A percentile compares a stretch with the other conserved stretches of the same genome.
These are phyloP conservation scores for Lamellibrachia columna DNA, from an alignment of 2,888 invertebrate species.

Conservation along the genomic window DNA sequence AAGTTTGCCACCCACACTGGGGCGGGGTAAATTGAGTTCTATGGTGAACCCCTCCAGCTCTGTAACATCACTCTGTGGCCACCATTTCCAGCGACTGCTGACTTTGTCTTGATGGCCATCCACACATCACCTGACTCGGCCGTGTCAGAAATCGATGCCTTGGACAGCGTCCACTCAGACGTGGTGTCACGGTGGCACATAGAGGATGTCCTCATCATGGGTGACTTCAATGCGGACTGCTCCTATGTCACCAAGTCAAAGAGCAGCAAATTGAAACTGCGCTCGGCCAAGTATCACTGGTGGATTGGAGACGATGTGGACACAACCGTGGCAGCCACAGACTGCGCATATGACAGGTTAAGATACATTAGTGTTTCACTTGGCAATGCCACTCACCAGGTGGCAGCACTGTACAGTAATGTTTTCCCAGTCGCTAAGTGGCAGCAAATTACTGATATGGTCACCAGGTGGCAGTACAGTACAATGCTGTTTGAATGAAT, in stretches of 20 bases:
- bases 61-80: not conserved
- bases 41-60: not conserved
- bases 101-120: constrained; percentile 49
- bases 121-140: constrained; percentile 36
- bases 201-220: constrained; percentile 49
- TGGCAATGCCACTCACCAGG: no score
- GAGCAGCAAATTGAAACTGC: constrained; percentile 44
- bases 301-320: constrained; percentile 54
- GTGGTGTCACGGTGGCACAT: constrained; percentile 38
- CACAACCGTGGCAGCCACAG: constrained; percentile 53
- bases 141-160: constrained; percentile 31
- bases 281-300: constrained; percentile 52
- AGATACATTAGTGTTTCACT: no score
- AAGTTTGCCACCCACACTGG: no score
- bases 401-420: no score
- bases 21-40: no score
- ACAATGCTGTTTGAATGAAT: no score
- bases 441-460: no score
- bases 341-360: constrained; percentile 62
- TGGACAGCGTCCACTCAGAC: constrained; percentile 39
- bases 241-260: constrained; percentile 48
- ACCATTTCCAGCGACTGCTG: constrained; percentile 16
- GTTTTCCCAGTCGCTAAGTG: no score
- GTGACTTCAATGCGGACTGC: constrained; percentile 64
- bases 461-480: no score